Conservation (phyloP, 2,888 invertebrate genomes). For the Ormyrus rosae region DNA sequence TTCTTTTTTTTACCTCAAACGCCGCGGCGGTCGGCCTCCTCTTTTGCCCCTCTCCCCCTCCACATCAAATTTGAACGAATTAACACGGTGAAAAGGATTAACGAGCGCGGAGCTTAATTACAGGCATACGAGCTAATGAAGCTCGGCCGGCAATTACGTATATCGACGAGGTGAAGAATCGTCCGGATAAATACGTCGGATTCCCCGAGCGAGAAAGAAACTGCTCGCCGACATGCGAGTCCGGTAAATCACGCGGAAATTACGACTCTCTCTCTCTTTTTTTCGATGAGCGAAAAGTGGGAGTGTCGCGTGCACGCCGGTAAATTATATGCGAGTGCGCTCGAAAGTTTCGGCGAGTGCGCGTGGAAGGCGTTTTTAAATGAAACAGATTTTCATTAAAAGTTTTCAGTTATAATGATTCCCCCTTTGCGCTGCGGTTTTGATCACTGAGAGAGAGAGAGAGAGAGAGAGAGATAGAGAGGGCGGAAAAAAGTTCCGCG, state of each 20-base stretch:
- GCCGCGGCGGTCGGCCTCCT: too few relatives aligned
- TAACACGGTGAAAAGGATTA: too few relatives aligned
- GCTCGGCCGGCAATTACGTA: conserved; percentile 9
- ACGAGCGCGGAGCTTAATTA: not conserved
- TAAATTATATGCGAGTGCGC: not conserved
- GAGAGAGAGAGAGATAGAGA: too few relatives aligned
- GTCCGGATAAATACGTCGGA: conserved; percentile 37
- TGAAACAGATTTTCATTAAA: conserved; percentile 33
- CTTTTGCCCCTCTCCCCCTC: too few relatives aligned
- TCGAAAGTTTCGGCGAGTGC: too few relatives aligned
- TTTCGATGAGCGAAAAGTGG: conserved; percentile 18
- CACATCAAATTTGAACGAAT: too few relatives aligned
- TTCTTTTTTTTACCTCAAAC: too few relatives aligned
- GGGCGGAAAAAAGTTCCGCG: too few relatives aligned
- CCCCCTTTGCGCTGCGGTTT: too few relatives aligned
- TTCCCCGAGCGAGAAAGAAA: conserved; percentile 38
- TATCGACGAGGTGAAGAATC: conserved; percentile 35
- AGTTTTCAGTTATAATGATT: not conserved
- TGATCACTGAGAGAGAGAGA: too few relatives aligned
- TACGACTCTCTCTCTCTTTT: not conserved
- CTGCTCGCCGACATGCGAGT: conserved; percentile 60
- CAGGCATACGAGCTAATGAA: conserved; percentile 18
- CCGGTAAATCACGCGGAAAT: conserved; percentile 58
- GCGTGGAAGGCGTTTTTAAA: too few relatives aligned
- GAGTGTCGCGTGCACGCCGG: not conserved